A percentile compares a stretch with the other conserved stretches of the same genome.
Conservation (phyloP, 2,888 invertebrate genomes). For the Apodemia duryi region DNA sequence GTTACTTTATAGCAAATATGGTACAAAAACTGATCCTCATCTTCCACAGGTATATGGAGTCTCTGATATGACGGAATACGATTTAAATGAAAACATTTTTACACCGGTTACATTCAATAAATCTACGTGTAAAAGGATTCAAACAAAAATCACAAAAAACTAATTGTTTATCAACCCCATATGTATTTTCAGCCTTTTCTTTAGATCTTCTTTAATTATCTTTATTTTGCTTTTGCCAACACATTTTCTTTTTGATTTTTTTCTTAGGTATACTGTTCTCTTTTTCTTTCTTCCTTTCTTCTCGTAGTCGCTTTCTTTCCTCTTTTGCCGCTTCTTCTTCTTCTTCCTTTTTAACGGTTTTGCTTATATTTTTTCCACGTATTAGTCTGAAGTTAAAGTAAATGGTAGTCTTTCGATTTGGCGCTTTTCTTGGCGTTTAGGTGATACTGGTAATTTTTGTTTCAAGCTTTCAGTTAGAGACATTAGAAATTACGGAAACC, state of each 20-base stretch:
- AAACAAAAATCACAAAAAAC: no score
- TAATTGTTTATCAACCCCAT: no score
- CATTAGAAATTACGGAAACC: background rate
- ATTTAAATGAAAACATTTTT: no score
- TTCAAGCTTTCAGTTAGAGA: background rate
- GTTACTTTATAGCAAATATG: no score
- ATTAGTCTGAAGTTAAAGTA: conserved; percentile 10
- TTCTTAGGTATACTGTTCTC: conserved; percentile 3
- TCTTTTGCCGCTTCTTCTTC: conserved; percentile 7
- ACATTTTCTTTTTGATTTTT: conserved; percentile 5
- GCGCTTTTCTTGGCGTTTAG: background rate
- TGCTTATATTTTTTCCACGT: background rate
- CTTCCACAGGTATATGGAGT: no score
- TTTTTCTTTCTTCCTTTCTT: conserved; percentile 7
- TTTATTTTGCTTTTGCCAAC: background rate
- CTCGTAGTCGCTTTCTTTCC: conserved; percentile 14
- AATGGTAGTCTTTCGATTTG: background rate
- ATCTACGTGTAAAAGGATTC: no score
- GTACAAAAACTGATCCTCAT: no score
- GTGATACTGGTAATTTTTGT: background rate
- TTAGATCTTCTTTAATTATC: background rate
- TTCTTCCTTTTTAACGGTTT: background rate
- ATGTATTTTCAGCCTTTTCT: no score
- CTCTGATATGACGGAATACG: no score
- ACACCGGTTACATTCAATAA: no score